Evolutionary conservation across 2,113 vertebrate species (phyloP).

Genomic region (Geothlypis trichas): DNA sequence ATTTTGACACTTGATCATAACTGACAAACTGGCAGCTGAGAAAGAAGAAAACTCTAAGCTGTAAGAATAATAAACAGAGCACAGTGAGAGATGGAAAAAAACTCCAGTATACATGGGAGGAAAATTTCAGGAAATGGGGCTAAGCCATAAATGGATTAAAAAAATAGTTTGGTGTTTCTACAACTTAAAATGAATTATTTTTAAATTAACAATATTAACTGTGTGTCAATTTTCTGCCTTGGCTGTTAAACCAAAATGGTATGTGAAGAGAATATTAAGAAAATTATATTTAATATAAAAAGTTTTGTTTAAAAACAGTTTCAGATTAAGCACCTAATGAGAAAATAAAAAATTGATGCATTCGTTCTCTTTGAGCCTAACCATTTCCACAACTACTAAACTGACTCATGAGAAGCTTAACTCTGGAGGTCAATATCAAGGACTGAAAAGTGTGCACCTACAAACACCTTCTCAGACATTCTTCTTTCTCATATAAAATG

Average conservation of each 20-base stretch:
- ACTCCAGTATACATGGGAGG: not conserved
- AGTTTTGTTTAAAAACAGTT: not conserved
- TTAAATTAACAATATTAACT: not conserved
- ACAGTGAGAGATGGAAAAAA: not conserved
- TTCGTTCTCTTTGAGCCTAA: not conserved
- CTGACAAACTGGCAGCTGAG: not conserved
- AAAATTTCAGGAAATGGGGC: not conserved
- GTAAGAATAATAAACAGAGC: constrained; percentile 32
- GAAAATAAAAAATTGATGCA: not conserved
- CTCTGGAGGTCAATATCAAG: not conserved
- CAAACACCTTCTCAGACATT: not conserved
- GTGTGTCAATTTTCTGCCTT: not conserved
- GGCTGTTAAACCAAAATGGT: not conserved
- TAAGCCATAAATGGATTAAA: not conserved
- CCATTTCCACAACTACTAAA: not conserved
- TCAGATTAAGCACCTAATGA: not conserved
- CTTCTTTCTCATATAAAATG: not conserved
- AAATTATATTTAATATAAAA: not conserved
- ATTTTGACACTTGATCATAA: constrained; percentile 11
- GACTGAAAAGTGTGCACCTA: not conserved
- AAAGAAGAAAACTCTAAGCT: constrained; percentile 9
- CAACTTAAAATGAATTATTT: not conserved
- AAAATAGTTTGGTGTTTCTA: not conserved
- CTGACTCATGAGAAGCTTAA: not conserved
- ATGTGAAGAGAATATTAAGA: not conserved